Conservation (phyloP, 2,888 invertebrate genomes). For the Malthinus flaveolus region DNA sequence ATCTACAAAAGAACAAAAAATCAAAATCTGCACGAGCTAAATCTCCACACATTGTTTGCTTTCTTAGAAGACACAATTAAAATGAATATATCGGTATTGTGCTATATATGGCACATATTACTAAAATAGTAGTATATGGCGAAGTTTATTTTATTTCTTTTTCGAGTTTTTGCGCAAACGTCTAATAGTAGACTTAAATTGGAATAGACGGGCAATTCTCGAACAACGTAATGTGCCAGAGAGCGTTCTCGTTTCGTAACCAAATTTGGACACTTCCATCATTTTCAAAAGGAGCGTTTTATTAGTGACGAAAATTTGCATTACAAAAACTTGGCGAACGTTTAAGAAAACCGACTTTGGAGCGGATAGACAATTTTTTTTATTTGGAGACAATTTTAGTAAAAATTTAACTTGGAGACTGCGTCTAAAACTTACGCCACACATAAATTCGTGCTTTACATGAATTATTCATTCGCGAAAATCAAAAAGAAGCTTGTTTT, state of each 20-base stretch:
- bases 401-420: conserved; percentile 4
- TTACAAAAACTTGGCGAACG: conserved; percentile 9
- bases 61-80: conserved; percentile 41
- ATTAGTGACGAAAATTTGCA: conserved; percentile 9
- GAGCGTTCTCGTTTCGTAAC: conserved; percentile 12
- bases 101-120: conserved; percentile 45
- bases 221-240: conserved; percentile 18
- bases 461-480: conserved; percentile 46
- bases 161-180: conserved; percentile 24
- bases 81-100: conserved; percentile 44
- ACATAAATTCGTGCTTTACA: conserved; percentile 31
- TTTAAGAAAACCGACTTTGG: conserved; percentile 1
- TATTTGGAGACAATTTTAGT: neutral
- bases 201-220: conserved; percentile 22
- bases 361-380: conserved; percentile 7
- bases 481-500: conserved; percentile 45
- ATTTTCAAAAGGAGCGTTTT: conserved; percentile 8
- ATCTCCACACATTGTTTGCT: conserved; percentile 40
- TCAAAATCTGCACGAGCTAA: conserved; percentile 36
- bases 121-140: conserved; percentile 41
- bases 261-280: conserved; percentile 20
- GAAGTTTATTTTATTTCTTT: conserved; percentile 34
- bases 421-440: conserved; percentile 16
- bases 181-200: conserved; percentile 28
- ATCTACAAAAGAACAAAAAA: conserved; percentile 31